Percentiles rank a stretch among this genome's conserved stretches.
Evolutionary conservation across 2,113 vertebrate genomes (phyloP).

Genomic region (Malurus melanocephalus): DNA sequence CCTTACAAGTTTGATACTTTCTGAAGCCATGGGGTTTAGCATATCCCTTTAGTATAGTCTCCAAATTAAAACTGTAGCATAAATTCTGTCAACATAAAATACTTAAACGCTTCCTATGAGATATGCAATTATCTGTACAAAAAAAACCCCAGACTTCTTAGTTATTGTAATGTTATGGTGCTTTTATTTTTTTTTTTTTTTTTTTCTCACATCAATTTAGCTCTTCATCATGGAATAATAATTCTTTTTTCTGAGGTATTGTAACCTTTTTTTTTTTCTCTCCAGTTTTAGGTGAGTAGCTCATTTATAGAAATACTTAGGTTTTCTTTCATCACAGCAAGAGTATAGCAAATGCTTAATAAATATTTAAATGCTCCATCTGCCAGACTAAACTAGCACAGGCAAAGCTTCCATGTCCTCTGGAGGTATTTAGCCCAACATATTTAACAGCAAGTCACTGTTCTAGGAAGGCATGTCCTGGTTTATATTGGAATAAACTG

Average conservation of each 20-base stretch:
- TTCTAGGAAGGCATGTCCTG: not conserved
- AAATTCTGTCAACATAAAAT: not conserved
- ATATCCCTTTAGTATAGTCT: not conserved
- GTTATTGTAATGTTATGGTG: not conserved
- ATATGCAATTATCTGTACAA: not conserved
- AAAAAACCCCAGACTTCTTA: not conserved
- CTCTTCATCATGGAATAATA: not conserved
- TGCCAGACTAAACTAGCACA: not conserved
- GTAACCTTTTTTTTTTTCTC: not conserved
- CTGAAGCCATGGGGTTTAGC: not conserved
- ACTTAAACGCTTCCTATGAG: not conserved
- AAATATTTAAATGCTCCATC: slow-evolving; percentile 32
- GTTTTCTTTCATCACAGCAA: not conserved
- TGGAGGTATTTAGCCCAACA: not conserved
- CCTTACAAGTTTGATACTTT: not conserved
- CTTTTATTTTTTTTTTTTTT: not conserved
- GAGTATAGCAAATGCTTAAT: not conserved
- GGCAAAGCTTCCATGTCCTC: not conserved
- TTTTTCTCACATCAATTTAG: not conserved
- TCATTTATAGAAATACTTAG: not conserved
- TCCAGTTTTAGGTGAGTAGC: not conserved
- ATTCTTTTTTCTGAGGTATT: not conserved
- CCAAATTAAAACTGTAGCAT: not conserved
- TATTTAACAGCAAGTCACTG: not conserved
- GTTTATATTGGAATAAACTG: not conserved